Conservation (phyloP, 1,140 invertebrate species). For the Halyomorpha halys region DNA sequence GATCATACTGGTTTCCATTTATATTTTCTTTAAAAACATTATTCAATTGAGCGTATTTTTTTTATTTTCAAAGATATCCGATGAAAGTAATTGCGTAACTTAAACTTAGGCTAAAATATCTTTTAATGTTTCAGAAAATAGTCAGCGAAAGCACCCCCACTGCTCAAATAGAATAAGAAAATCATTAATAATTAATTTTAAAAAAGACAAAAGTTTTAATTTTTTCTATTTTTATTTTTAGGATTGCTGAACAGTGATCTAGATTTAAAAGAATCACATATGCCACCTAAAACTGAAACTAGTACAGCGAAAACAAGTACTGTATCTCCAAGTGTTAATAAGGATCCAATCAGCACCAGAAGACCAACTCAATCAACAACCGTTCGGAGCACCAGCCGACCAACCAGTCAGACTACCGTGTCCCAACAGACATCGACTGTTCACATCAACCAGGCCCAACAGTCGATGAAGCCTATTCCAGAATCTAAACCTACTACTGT, state of each 20-base stretch:
- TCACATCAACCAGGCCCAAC: no score
- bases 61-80: no score
- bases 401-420: neutral
- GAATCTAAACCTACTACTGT: neutral
- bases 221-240: constrained; percentile 17
- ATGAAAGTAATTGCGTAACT: no score
- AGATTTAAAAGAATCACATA: neutral
- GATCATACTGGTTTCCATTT: no score
- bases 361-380: neutral
- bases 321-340: neutral
- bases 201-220: no score
- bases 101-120: no score
- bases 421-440: neutral
- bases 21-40: no score
- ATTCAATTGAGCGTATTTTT: no score
- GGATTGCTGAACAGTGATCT: constrained; percentile 18
- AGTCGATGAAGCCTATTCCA: neutral
- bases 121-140: no score
- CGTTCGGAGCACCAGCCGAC: neutral
- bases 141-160: no score
- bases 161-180: no score
- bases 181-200: no score
- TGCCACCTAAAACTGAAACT: neutral
- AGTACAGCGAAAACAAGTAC: neutral
- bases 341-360: neutral